Percentiles rank a stretch among this genome's conserved stretches.
Conservation (phyloP, 2,888 invertebrate species). For the Coenonympha arcania region DNA sequence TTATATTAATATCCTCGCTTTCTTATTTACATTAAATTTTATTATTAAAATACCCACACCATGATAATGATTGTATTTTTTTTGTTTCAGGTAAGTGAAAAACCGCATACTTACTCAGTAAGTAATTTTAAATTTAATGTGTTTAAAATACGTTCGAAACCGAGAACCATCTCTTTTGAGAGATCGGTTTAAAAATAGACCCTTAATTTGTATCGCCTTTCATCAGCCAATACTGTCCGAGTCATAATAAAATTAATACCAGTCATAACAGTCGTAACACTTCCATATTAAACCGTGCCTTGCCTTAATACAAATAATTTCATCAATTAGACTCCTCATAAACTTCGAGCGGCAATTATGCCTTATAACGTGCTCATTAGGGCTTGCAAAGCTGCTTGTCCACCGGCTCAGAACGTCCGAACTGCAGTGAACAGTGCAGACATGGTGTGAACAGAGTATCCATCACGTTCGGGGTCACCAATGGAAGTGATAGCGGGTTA, state of each 20-base stretch:
- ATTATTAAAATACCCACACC: neutral
- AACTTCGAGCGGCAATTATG: constrained; percentile 8
- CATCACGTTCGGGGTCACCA: no score
- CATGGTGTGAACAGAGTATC: no score
- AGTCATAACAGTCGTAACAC: neutral
- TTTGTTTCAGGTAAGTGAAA: constrained; percentile 14
- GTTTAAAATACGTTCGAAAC: no score
- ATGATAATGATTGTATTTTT: neutral
- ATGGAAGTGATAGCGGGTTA: no score
- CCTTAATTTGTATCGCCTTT: no score
- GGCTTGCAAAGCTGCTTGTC: neutral
- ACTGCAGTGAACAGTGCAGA: no score
- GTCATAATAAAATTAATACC: neutral
- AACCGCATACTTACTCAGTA: neutral
- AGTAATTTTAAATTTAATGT: no score
- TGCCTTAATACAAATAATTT: constrained; percentile 9
- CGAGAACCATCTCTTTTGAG: no score
- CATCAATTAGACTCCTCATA: constrained; percentile 15
- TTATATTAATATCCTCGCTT: no score
- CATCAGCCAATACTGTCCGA: constrained; percentile 5
- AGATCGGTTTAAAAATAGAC: no score
- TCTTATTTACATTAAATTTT: no score
- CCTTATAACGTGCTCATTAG: constrained; percentile 6
- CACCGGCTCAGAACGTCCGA: neutral
- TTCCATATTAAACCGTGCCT: neutral